Percentiles rank a stretch among this genome's conserved stretches.
Evolutionary conservation across 2,888 invertebrate genomes (phyloP).

Genomic region (Troilus luridus): DNA sequence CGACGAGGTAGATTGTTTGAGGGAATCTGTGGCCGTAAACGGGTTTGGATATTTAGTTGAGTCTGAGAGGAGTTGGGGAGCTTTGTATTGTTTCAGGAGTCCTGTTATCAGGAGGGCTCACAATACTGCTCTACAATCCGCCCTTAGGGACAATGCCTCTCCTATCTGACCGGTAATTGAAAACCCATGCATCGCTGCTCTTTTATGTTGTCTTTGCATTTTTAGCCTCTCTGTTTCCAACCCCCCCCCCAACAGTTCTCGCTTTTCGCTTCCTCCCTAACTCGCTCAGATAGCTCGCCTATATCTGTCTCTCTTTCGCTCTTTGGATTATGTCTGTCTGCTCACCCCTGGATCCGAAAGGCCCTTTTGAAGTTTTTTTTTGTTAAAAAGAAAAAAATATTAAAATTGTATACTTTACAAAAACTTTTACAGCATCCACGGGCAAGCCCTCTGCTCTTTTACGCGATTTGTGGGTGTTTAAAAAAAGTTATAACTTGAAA

Average conservation of each 20-base stretch:
- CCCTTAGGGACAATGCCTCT: constrained; percentile 1
- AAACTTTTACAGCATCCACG: no score
- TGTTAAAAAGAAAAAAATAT: no score
- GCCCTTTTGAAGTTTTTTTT: background rate
- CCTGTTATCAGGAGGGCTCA: background rate
- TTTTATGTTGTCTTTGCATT: constrained; percentile 50
- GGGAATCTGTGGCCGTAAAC: constrained; percentile 49
- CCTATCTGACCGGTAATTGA: constrained; percentile 56
- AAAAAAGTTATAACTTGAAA: no score
- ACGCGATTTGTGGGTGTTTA: no score
- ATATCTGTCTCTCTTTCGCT: background rate
- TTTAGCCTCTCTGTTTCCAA: background rate
- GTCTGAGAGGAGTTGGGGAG: background rate
- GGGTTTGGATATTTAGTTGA: constrained; percentile 50
- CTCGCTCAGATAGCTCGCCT: constrained; percentile 3
- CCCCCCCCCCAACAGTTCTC: background rate
- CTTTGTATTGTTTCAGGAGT: constrained; percentile 42
- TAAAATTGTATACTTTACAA: no score
- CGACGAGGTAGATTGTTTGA: background rate
- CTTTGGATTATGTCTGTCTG: background rate
- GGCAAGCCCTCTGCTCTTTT: no score
- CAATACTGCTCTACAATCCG: constrained; percentile 55
- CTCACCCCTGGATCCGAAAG: background rate
- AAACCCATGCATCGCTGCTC: constrained; percentile 58
- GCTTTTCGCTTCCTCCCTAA: background rate